Evolutionary conservation across 2,113 vertebrate genomes (phyloP).

Genomic region (Aptenodytes patagonicus): DNA sequence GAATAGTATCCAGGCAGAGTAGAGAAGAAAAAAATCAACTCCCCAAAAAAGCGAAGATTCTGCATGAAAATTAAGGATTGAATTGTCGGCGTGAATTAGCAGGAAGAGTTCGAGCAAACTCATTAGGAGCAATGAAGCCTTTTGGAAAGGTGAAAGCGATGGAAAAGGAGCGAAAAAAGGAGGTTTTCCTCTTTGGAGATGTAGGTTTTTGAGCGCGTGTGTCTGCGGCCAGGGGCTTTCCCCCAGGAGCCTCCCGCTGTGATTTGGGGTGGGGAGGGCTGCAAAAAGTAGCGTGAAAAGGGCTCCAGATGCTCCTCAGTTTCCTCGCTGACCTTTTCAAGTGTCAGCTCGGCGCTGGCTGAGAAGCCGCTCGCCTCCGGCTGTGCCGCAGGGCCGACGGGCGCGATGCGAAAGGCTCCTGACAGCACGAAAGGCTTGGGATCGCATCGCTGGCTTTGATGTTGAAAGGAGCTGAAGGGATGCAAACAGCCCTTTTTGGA

Average conservation of each 20-base stretch:
- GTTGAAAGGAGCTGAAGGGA: neutral
- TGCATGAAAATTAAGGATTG: neutral
- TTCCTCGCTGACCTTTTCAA: neutral
- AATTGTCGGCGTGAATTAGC: fast-evolving
- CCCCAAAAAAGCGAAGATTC: neutral
- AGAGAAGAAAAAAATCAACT: neutral
- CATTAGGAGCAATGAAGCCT: neutral
- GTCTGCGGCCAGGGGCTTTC: fast-evolving
- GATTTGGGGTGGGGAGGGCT: neutral
- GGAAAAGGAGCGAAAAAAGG: fast-evolving
- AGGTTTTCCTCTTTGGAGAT: neutral
- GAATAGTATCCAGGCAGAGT: neutral
- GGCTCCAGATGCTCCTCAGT: neutral
- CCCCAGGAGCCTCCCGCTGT: neutral
- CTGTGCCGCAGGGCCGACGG: neutral
- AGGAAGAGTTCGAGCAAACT: neutral
- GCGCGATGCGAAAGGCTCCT: neutral
- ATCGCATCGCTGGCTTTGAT: neutral
- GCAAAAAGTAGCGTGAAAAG: neutral
- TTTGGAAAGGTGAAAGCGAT: neutral
- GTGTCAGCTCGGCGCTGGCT: neutral
- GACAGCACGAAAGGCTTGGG: neutral
- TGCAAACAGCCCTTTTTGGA: neutral
- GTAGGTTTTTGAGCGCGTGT: neutral
- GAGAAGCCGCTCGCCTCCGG: neutral